A percentile compares a stretch with the other conserved stretches of the same genome.
Conservation (phyloP, 1,140 invertebrate genomes). For the Cheumatopsyche charites region DNA sequence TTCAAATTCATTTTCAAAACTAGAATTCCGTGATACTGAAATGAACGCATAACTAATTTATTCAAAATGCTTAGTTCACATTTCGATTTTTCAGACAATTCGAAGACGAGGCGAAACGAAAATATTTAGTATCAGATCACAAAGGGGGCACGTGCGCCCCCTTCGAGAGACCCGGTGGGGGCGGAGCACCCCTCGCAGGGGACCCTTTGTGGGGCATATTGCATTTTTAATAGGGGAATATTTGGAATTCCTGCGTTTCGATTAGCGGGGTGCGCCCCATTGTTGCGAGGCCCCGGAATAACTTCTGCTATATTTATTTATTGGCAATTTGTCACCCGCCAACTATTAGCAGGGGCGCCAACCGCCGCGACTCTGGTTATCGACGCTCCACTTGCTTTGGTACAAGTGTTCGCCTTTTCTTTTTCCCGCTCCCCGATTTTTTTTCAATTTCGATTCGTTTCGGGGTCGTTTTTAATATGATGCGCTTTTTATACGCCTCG, state of each 20-base stretch:
- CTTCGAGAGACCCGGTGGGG: neutral
- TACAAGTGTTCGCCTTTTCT: neutral
- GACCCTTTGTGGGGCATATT: slow-evolving; percentile 17
- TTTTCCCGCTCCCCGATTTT: no score
- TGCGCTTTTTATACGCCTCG: no score
- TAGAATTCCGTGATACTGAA: no score
- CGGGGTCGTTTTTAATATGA: no score
- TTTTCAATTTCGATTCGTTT: no score
- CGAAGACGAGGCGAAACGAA: slow-evolving; percentile 7
- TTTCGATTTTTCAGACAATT: no score
- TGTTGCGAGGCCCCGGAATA: slow-evolving; percentile 31
- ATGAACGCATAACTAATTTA: no score
- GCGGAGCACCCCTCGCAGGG: neutral
- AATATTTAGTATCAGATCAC: slow-evolving; percentile 30
- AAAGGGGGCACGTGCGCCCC: slow-evolving; percentile 7
- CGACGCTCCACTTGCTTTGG: neutral
- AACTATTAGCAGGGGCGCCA: slow-evolving; percentile 25
- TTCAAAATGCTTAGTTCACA: no score
- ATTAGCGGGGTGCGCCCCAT: slow-evolving; percentile 33
- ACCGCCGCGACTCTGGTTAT: neutral
- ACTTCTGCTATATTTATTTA: slow-evolving; percentile 40
- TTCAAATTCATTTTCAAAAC: no score
- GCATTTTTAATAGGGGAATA: slow-evolving; percentile 41
- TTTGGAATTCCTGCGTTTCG: slow-evolving; percentile 39
- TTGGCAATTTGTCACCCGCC: slow-evolving; percentile 38